These are phyloP conservation scores for Oceanites oceanicus DNA, from an alignment of 2,113 vertebrate species.

Conservation along the genomic window DNA sequence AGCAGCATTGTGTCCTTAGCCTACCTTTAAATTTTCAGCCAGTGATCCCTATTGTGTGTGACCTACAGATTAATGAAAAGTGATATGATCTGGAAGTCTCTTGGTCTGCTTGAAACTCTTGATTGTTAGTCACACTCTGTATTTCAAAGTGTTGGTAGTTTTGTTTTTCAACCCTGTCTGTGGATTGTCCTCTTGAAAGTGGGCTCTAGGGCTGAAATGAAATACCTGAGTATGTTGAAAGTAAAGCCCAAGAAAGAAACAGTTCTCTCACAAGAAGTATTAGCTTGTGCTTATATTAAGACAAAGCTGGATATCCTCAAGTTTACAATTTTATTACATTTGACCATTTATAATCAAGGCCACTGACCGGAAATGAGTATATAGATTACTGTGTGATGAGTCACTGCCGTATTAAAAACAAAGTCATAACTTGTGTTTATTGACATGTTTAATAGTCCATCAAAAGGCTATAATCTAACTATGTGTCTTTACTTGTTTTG, in stretches of 20 bases:
- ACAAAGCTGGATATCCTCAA: not conserved
- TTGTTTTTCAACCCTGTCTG: not conserved
- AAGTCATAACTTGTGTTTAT: not conserved
- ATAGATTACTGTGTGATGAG: constrained; percentile 14
- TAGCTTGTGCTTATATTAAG: not conserved
- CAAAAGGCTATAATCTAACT: not conserved
- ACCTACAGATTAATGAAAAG: not conserved
- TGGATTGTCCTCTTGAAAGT: not conserved
- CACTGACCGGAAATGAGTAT: not conserved
- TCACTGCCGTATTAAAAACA: not conserved
- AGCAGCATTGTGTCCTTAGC: not conserved
- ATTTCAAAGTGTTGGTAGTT: not conserved
- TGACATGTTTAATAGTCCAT: not conserved
- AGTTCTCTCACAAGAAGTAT: not conserved
- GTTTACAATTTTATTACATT: not conserved
- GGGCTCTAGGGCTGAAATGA: not conserved
- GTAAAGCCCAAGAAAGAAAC: not conserved
- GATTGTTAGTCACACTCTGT: not conserved
- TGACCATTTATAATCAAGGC: not conserved
- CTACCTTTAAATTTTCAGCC: not conserved
- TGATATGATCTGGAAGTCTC: not conserved
- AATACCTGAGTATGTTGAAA: not conserved
- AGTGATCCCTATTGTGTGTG: not conserved
- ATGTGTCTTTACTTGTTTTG: not conserved
- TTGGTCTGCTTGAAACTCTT: not conserved